Percentiles rank a stretch among this genome's conserved stretches.
phyloP scores from a whole-genome alignment of 2,113 vertebrate species.

The Connochaetes taurinus region DNA sequence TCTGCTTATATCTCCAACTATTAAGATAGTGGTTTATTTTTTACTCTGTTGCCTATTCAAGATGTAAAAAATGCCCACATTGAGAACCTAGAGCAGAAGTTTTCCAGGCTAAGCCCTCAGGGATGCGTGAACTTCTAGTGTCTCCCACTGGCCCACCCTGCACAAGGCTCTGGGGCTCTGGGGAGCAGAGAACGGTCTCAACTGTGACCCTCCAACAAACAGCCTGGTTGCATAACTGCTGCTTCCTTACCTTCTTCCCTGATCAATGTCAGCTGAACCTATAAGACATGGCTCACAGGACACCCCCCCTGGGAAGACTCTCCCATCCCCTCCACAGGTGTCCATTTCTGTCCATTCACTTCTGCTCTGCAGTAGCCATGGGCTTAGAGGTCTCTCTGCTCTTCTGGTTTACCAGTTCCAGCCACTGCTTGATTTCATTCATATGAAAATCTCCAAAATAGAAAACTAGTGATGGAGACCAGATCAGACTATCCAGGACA shows the following conservation, averaged over 20 bases:
- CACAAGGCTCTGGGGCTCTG: not conserved
- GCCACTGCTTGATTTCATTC: fast-evolving
- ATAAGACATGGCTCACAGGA: not conserved
- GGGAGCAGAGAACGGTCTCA: not conserved
- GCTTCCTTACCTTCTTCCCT: not conserved
- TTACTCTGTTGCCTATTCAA: not conserved
- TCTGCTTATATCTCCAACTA: not conserved
- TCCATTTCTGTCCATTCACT: not conserved
- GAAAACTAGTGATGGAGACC: not conserved
- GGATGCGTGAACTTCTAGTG: fast-evolving
- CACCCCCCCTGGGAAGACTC: not conserved
- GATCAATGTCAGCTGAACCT: not conserved
- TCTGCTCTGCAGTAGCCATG: not conserved
- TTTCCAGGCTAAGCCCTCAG: not conserved
- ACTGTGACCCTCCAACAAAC: not conserved
- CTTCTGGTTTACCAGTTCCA: not conserved
- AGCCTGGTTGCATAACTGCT: not conserved
- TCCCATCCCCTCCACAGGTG: not conserved
- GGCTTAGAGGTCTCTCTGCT: not conserved
- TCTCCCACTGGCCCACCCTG: not conserved
- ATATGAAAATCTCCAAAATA: not conserved
- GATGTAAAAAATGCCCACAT: not conserved
- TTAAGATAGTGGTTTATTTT: not conserved
- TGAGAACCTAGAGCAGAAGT: not conserved
- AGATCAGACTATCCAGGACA: not conserved